phyloP scores from a whole-genome alignment of 1,140 invertebrate species.

The Notospermus geniculatus region DNA sequence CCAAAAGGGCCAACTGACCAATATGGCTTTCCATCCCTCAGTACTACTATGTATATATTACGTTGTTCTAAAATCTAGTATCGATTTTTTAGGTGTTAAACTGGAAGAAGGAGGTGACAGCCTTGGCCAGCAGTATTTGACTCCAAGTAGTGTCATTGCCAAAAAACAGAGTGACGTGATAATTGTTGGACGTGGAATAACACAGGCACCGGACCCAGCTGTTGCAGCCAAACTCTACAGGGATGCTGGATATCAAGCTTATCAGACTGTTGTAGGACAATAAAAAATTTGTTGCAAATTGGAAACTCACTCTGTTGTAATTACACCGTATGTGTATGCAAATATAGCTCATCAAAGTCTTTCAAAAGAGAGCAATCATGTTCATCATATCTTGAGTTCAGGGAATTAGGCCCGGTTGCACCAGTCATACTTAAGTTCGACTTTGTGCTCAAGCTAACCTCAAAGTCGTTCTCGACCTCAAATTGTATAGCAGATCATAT shows the following conservation, averaged over 20 bases:
- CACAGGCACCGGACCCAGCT: slow-evolving; percentile 65
- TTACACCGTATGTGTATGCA: neutral
- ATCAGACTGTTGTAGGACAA: slow-evolving; percentile 45
- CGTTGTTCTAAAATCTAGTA: too few relatives aligned
- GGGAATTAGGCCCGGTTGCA: too few relatives aligned
- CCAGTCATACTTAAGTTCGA: too few relatives aligned
- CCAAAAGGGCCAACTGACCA: too few relatives aligned
- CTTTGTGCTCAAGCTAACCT: too few relatives aligned
- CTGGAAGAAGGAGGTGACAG: slow-evolving; percentile 58
- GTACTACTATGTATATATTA: too few relatives aligned
- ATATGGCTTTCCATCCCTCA: too few relatives aligned
- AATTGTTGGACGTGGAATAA: slow-evolving; percentile 91
- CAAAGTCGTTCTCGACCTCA: too few relatives aligned
- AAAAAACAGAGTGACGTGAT: slow-evolving; percentile 84
- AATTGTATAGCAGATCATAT: too few relatives aligned
- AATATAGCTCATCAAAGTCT: neutral
- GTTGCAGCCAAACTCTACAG: slow-evolving; percentile 70
- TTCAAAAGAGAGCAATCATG: too few relatives aligned
- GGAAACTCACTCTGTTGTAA: neutral
- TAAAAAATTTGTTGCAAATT: neutral
- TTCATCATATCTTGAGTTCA: too few relatives aligned
- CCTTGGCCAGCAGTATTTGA: slow-evolving; percentile 76
- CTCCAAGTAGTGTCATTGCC: slow-evolving; percentile 74
- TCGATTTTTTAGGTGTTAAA: slow-evolving; percentile 70
- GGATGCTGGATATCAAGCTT: slow-evolving; percentile 74